Evolutionary conservation across 1,140 invertebrate species (phyloP).

Genomic region (Bombus ignitus): DNA sequence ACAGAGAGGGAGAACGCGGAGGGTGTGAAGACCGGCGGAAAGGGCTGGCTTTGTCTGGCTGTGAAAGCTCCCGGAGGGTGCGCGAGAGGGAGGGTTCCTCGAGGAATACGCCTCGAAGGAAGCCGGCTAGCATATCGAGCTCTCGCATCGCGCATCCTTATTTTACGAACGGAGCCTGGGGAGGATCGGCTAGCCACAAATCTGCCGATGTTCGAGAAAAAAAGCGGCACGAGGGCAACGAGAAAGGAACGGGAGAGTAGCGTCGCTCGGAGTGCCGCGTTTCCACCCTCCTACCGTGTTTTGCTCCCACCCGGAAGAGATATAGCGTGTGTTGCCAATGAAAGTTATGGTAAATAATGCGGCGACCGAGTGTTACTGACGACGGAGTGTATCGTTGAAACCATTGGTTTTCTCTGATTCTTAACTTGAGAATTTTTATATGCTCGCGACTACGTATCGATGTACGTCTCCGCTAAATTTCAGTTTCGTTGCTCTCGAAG

Average conservation of each 20-base stretch:
- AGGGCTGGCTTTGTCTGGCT: conserved; percentile 78
- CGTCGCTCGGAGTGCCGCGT: background rate
- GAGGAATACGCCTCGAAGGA: conserved; percentile 68
- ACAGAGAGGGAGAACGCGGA: conserved; percentile 54
- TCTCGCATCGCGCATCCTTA: conserved; percentile 59
- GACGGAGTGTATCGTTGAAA: background rate
- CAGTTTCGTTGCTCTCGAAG: background rate
- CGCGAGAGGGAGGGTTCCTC: conserved; percentile 56
- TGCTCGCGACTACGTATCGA: background rate
- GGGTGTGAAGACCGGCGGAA: conserved; percentile 70
- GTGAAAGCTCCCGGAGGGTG: conserved; percentile 76
- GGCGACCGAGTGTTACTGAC: conserved; percentile 9
- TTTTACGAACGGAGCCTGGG: conserved; percentile 29
- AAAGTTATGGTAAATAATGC: conserved; percentile 51
- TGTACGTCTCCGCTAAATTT: background rate
- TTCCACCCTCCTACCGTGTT: conserved; percentile 2
- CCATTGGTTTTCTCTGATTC: background rate
- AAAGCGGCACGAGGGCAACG: background rate
- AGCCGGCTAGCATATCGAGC: conserved; percentile 59
- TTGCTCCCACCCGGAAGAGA: conserved; percentile 11
- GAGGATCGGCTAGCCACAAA: conserved; percentile 54
- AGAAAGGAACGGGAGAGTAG: background rate
- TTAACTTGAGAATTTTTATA: background rate
- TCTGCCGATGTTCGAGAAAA: conserved; percentile 34
- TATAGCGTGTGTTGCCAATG: conserved; percentile 38